Evolutionary conservation across 2,888 invertebrate genomes (phyloP).

Genomic region (Gymnoscelis rufifasciata): DNA sequence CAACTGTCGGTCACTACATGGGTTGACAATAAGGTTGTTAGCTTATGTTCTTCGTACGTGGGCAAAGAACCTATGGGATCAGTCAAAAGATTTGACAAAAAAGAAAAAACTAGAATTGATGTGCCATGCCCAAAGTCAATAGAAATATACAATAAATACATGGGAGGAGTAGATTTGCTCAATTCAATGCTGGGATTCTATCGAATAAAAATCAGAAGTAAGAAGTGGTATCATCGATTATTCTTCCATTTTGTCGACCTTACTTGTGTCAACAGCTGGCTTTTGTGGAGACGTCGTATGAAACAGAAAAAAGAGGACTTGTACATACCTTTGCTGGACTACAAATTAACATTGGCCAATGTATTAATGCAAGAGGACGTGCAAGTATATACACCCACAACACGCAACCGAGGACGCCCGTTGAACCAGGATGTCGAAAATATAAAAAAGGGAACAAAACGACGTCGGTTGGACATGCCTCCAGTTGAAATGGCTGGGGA

Average conservation of each 20-base stretch:
- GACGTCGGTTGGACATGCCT: no score
- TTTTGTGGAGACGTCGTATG: no score
- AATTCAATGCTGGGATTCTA: conserved; percentile 31
- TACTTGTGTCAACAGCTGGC: no score
- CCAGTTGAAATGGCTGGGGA: no score
- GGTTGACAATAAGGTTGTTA: no score
- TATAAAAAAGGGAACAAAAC: no score
- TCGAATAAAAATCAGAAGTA: conserved; percentile 31
- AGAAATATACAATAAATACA: no score
- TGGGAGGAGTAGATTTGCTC: neutral
- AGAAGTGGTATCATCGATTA: conserved; percentile 34
- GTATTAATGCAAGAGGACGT: conserved; percentile 15
- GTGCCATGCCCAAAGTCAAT: neutral
- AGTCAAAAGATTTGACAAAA: no score
- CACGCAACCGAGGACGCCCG: conserved; percentile 24
- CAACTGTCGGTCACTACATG: neutral
- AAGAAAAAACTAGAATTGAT: neutral
- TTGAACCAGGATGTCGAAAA: no score
- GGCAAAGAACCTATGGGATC: no score
- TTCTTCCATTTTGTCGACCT: no score
- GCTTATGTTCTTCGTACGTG: no score
- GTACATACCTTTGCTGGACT: neutral
- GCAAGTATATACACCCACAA: conserved; percentile 22
- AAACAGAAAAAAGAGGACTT: neutral
- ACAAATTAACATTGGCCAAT: conserved; percentile 17